phyloP scores from a whole-genome alignment of 1,140 invertebrate genomes.

The Anagrus nilaparvatae region DNA sequence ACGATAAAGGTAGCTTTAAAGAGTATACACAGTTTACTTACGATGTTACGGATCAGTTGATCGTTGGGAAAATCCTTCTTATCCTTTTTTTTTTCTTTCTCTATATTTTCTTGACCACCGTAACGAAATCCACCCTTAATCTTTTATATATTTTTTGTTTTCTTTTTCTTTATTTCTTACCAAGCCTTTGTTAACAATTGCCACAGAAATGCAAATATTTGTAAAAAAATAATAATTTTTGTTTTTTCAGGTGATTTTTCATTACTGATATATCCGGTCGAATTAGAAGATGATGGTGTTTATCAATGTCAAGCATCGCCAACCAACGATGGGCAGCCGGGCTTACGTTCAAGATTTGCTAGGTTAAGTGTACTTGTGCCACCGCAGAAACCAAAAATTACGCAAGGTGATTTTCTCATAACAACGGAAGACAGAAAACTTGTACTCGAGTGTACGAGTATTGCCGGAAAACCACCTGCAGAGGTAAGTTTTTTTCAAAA shows the following conservation, averaged over 20 bases:
- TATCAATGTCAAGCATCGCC: constrained; percentile 84
- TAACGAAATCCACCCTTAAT: not conserved
- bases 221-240: constrained; percentile 9
- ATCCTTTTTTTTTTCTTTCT: no score
- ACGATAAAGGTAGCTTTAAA: no score
- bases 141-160: not conserved
- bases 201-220: not conserved
- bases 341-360: constrained; percentile 73
- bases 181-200: not conserved
- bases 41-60: constrained; percentile 22
- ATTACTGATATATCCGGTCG: constrained; percentile 75
- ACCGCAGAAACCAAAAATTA: constrained; percentile 77
- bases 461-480: constrained; percentile 83
- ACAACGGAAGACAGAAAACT: constrained; percentile 82
- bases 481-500: constrained; percentile 59
- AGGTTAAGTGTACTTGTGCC: constrained; percentile 78
- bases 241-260: constrained; percentile 70
- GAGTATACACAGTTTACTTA: constrained; percentile 14
- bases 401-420: constrained; percentile 69
- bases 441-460: constrained; percentile 80
- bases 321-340: constrained; percentile 59
- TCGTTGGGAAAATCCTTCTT: constrained; percentile 9
- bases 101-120: not conserved
- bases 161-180: not conserved
- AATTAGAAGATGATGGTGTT: constrained; percentile 79